Base-by-base conservation (phyloP, 2,888 invertebrate species). In the Chrysina gloriosa region DNA sequence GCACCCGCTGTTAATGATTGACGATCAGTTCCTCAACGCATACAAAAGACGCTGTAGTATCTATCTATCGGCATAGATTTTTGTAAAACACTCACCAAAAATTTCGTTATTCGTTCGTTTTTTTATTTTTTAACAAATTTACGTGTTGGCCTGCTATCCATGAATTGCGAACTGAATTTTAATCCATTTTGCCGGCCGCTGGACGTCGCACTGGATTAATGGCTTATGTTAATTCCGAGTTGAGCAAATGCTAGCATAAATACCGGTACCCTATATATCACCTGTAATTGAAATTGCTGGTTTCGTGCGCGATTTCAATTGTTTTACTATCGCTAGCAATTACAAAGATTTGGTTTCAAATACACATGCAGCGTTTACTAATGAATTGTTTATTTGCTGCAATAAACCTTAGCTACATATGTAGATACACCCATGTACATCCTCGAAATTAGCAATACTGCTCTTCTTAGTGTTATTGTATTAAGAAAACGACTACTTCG, bases 171-270 rank as follows among this genome's bases (percentile, higher is more conserved):
- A 42, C 19, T 39, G 42, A 61, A 61, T 42, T 61, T 61, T 42
- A 61, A 61, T 42, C 42, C 42, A 42, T 42, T 61, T 61, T 42
- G 25, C 42, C 27, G 29, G 42, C 42, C 42, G 27, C 11, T 42
- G 42, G 11, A 23, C 29, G 19, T 63, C 23, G 58, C 48, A 29
- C 14, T 25, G 27, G 42, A 66, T 58, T 61, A 47, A 58, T 66
- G 66, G 56, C 48, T 48, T 66, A 66, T 66, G 66, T 66, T 66
- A 66, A 66, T 66, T 61, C 34, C 47, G 23, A 36, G 50, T 52
- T 64, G 64, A 64, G 52, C 64, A 64, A 64, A 52, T 25, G 52
- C 52, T 11, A 31, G 39, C 64, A 64, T 64, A 64, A 64, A 64
- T 64, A 64, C 36, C 27, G 25, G 16, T 50, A 34, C 27, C 25